Evolutionary conservation across 2,888 invertebrate species (phyloP), one percentile per base, ranked within the genome.

Genomic region (Pantelozetes paolii): DNA sequence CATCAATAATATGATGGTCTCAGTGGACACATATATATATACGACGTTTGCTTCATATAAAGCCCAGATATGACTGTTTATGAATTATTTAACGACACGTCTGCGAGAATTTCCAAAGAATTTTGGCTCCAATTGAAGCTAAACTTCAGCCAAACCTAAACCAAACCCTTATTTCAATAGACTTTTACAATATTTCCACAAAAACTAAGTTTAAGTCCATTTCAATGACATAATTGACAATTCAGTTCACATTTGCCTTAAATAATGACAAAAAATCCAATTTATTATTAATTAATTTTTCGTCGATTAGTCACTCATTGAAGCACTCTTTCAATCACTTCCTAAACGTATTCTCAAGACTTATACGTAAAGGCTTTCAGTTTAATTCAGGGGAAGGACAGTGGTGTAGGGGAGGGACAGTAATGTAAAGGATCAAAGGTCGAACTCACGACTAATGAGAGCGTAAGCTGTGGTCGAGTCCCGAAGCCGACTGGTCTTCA

Each of bases 91-190:
- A 50, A 50, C 50, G 20, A 18, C 20, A 50, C 50, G 50, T 50
- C 50, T 50, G n/a, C n/a, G n/a, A 50, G n/a, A 50, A 50, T n/a
- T 50, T 50, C 20, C 50, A 50, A 50, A 50, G 50, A 50, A 50
- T 50, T 50, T 50, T n/a, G n/a, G 15, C 50, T 50, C 50, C 45
- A 45, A 18, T n/a, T 45, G 15, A 45, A 50, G 11, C 36, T 36
- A 5, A 36, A 36, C 36, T 11, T 5, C 5, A 36, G 6, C 36
- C 36, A 36, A 36, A 36, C 6, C 50, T 20, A 50, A 50, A 20
- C 9, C 45, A 45, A 18, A 45, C 15, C 11, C 6, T 20, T 15
- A 6, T 20, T 45, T 45, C 45, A 45, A 45, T n/a, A 45, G 20
- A 50, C 3, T 50, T 20, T 36, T 2, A 8, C 50, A n/a, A 20